Base-by-base conservation (phyloP, 2,888 invertebrate genomes). In the Aphodius granarius region DNA sequence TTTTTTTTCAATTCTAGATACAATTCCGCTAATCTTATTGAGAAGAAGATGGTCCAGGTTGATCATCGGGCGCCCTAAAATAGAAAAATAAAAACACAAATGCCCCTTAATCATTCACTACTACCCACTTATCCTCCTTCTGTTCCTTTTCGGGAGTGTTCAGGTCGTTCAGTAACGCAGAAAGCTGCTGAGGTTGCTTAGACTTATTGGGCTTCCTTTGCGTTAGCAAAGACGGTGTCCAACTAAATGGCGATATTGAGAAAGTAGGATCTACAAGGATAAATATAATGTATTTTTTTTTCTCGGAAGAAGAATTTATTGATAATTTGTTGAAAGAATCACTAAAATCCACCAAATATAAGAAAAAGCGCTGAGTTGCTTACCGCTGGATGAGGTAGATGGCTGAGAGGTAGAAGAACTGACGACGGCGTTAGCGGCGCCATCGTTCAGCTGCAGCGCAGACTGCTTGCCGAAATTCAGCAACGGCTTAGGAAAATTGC, bases 191-290 rank as follows among this genome's bases (percentile, higher is more conserved):
- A 68, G 75, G 79, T 22, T 78, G 77, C 74, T 83, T 83, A 71
- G 80, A 77, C 74, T 83, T 85, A 6, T 73, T 78, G 4, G 82
- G 78, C 66, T 84, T 81, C 66, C 86, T 76, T 76, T 85, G 71
- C 64, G 80, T 83, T 74, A 86, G 78, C 65, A 86, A 81, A 3
- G 87, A 86, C 5, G 87, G 87, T 5, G 86, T 86, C 87, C 87
- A 87, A 79, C 86, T 86, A 80, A 86, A 87, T 43, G 83, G 84
- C 75, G 81, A 82, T 5, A 78, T 80, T 22, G 81, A 74, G 22
- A 80, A 76, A 66, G 75, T 63, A 9, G 72, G 15, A 73, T 77
- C 78, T 75, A 23, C 64, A 78, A 72, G 68, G 62, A 74, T 62
- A n/a, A n/a, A n/a, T n/a, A n/a, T n/a, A n/a, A n/a, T n/a, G n/a